A percentile compares a stretch with the other conserved stretches of the same genome.
Conservation (phyloP, 2,888 invertebrate species). For the Hecatera dysodea region DNA sequence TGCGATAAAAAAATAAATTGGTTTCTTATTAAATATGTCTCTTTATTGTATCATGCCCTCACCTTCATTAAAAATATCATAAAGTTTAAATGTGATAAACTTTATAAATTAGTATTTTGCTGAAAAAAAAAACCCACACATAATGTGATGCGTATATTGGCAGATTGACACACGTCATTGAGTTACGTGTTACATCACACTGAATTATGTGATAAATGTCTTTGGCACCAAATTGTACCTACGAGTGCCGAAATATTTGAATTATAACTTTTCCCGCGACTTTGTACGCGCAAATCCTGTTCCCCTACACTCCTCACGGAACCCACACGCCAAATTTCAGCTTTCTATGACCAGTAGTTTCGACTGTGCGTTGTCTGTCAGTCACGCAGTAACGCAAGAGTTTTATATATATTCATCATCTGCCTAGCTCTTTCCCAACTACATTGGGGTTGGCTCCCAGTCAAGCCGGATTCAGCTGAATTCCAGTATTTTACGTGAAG, state of each 20-base stretch:
- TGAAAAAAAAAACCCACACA: conserved; percentile 15
- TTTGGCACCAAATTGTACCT: conserved; percentile 10
- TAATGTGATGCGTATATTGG: conserved; percentile 18
- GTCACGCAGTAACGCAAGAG: too few species aligned
- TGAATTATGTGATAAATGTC: background rate
- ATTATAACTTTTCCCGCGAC: too few species aligned
- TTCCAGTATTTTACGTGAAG: too few species aligned
- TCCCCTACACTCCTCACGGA: too few species aligned
- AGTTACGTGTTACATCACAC: conserved; percentile 35
- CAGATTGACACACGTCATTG: conserved; percentile 2
- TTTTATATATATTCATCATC: too few species aligned
- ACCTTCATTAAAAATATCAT: conserved; percentile 35
- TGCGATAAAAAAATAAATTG: conserved; percentile 63
- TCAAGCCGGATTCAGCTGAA: too few species aligned
- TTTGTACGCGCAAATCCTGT: too few species aligned
- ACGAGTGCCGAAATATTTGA: background rate
- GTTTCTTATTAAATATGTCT: conserved; percentile 58
- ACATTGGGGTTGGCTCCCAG: too few species aligned
- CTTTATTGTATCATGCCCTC: conserved; percentile 57
- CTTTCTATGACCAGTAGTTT: too few species aligned
- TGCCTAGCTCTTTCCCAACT: too few species aligned
- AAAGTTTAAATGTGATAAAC: conserved; percentile 46
- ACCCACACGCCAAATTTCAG: too few species aligned
- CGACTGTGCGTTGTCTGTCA: too few species aligned
- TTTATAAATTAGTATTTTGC: background rate